A percentile compares a stretch with the other conserved stretches of the same genome.
These are phyloP conservation scores for Phrynocephalus versicolor DNA, from an alignment of 2,113 vertebrate species.

Conservation along the genomic window DNA sequence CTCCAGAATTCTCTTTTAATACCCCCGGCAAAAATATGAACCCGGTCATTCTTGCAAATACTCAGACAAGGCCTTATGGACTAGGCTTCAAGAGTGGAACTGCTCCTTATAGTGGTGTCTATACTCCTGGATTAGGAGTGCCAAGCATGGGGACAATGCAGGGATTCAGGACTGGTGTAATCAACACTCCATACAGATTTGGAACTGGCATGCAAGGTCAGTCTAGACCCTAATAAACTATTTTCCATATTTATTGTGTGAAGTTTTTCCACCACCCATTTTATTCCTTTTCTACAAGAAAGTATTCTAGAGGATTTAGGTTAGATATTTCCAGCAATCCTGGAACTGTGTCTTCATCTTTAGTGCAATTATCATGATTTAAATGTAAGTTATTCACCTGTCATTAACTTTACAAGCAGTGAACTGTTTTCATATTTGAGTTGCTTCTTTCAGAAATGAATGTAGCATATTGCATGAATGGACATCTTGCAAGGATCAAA, in stretches of 20 bases:
- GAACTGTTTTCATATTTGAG: slow-evolving; percentile 51
- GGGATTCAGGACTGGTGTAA: slow-evolving; percentile 85
- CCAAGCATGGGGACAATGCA: slow-evolving; percentile 75
- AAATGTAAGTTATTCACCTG: slow-evolving; percentile 20
- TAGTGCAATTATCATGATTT: slow-evolving; percentile 56
- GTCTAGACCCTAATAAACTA: slow-evolving; percentile 77
- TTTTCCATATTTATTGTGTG: slow-evolving; percentile 69
- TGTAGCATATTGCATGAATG: slow-evolving; percentile 25
- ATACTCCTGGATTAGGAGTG: slow-evolving; percentile 78
- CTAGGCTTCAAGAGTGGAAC: slow-evolving; percentile 81
- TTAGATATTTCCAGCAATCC: slow-evolving; percentile 64
- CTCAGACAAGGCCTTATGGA: slow-evolving; percentile 83
- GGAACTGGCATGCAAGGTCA: slow-evolving; percentile 77
- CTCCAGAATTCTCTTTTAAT: slow-evolving; percentile 94
- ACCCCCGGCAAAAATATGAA: slow-evolving; percentile 87
- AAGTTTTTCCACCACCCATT: slow-evolving; percentile 60
- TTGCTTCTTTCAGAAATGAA: slow-evolving; percentile 45
- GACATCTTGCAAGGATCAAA: slow-evolving; percentile 22
- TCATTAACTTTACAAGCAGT: slow-evolving; percentile 47
- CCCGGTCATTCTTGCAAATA: slow-evolving; percentile 81
- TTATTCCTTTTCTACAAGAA: slow-evolving; percentile 66
- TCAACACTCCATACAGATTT: slow-evolving; percentile 78
- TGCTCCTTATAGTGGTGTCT: slow-evolving; percentile 72
- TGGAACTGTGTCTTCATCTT: slow-evolving; percentile 51
- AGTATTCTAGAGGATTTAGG: slow-evolving; percentile 67